These are phyloP conservation scores for Dusona sp. DNA, from an alignment of 2,888 invertebrate genomes.

Conservation along the genomic window DNA sequence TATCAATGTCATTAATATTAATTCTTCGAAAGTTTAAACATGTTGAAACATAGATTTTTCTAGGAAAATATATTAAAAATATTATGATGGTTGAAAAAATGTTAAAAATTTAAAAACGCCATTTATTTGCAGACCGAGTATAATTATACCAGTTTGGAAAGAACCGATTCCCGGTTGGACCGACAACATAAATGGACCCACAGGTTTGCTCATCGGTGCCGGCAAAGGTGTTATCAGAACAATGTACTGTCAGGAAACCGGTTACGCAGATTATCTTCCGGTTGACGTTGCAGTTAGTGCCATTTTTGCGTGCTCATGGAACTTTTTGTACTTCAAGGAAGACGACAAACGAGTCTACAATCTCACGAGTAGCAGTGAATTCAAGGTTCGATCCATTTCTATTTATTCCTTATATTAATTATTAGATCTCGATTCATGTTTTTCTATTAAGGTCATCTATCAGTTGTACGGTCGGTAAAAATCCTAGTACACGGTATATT, in stretches of 20 bases:
- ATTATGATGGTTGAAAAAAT: too few relatives aligned
- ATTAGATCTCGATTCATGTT: too few relatives aligned
- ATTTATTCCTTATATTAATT: too few relatives aligned
- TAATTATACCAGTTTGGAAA: constrained; percentile 94
- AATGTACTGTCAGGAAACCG: constrained; percentile 92
- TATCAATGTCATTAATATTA: too few relatives aligned
- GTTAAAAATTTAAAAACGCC: neutral
- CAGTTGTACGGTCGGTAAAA: too few relatives aligned
- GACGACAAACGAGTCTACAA: constrained; percentile 88
- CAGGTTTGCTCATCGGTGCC: constrained; percentile 91
- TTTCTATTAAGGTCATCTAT: too few relatives aligned
- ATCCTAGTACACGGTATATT: too few relatives aligned
- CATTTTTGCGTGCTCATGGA: constrained; percentile 89
- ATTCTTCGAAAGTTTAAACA: too few relatives aligned
- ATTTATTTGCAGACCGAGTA: constrained; percentile 78
- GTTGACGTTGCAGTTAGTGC: constrained; percentile 94
- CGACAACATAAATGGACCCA: constrained; percentile 97
- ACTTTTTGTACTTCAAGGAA: constrained; percentile 87
- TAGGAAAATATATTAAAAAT: too few relatives aligned
- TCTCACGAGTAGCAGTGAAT: constrained; percentile 92
- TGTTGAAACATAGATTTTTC: too few relatives aligned
- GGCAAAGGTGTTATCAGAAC: constrained; percentile 96
- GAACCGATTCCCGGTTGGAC: constrained; percentile 96
- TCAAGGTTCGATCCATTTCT: constrained; percentile 86
- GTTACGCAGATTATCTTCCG: constrained; percentile 92